These are phyloP conservation scores for Gymnocephalus cernua DNA, from an alignment of 2,113 vertebrate species.

Conservation along the genomic window DNA sequence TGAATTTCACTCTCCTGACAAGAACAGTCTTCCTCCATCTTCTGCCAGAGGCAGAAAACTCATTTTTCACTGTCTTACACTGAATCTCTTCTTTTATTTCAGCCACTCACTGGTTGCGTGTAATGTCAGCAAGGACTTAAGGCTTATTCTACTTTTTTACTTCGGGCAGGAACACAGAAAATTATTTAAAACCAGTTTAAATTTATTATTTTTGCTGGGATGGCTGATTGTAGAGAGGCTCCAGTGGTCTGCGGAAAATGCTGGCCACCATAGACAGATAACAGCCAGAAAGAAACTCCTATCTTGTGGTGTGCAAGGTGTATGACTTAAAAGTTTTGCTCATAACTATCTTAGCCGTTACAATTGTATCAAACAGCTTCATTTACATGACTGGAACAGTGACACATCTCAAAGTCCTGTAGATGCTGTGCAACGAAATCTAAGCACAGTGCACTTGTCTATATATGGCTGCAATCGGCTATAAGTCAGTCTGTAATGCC, in stretches of 20 bases:
- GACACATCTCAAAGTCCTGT: neutral
- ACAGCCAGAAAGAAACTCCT: neutral
- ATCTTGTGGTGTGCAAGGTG: neutral
- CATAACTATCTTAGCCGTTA: neutral
- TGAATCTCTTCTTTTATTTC: neutral
- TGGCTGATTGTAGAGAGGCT: neutral
- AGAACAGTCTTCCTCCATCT: conserved; percentile 11
- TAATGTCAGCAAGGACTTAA: neutral
- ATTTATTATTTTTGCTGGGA: neutral
- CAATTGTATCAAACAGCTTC: neutral
- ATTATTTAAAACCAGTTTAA: neutral
- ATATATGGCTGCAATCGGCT: neutral
- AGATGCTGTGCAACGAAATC: neutral
- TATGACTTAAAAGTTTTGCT: neutral
- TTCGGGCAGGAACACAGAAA: neutral
- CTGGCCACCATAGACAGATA: neutral
- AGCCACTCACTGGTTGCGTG: neutral
- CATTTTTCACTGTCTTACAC: neutral
- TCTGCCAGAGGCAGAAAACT: conserved; percentile 20
- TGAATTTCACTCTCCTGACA: conserved; percentile 16
- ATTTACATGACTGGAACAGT: neutral
- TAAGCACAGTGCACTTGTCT: neutral
- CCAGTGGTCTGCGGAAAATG: neutral
- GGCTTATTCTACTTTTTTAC: neutral
- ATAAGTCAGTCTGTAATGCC: neutral